Conservation (phyloP, 2,888 invertebrate genomes). For the Polia nebulosa region DNA sequence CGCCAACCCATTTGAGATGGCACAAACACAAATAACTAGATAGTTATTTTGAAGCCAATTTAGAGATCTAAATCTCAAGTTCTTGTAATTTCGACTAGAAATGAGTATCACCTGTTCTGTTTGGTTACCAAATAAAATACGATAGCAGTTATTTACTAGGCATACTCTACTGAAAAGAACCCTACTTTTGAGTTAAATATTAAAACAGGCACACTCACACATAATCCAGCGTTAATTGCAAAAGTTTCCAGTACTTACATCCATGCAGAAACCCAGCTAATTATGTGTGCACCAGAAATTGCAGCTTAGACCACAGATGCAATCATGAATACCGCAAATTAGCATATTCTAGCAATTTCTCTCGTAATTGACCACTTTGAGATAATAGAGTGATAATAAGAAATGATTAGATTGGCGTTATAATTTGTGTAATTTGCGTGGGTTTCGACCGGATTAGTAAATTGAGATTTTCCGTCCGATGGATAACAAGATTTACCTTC, state of each 20-base stretch:
- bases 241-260: conserved; percentile 43
- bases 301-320: conserved; percentile 27
- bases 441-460: not conserved
- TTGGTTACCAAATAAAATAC: not conserved
- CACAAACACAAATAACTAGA: too few relatives aligned
- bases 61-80: too few relatives aligned
- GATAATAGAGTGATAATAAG: conserved; percentile 30
- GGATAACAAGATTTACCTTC: too few relatives aligned
- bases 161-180: conserved; percentile 1
- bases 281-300: conserved; percentile 34
- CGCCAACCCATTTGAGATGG: too few relatives aligned
- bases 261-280: conserved; percentile 1
- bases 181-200: not conserved
- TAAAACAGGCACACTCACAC: conserved; percentile 6
- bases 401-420: conserved; percentile 32
- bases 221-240: conserved; percentile 44
- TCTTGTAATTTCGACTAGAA: not conserved
- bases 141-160: not conserved
- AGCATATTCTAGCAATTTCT: conserved; percentile 47
- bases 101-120: not conserved
- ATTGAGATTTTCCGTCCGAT: conserved; percentile 4
- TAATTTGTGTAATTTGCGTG: not conserved
- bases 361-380: conserved; percentile 24
- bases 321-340: conserved; percentile 45
- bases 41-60: too few relatives aligned